Conservation (phyloP, 2,797 vertebrate species). For the Dendrocincla tyrannina region DNA sequence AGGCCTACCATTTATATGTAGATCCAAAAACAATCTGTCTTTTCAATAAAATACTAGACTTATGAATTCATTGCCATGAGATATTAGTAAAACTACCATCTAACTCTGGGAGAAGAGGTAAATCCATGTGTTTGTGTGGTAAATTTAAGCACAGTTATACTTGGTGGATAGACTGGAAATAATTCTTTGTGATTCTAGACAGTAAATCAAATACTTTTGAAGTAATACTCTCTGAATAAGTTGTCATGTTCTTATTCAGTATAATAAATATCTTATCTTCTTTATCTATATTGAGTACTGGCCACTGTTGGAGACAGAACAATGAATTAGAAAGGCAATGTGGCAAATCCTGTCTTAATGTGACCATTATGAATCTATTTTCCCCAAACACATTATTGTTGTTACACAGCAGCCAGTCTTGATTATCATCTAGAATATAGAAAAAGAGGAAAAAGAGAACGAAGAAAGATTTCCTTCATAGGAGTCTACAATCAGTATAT, state of each 20-base stretch:
- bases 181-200: not conserved
- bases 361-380: not conserved
- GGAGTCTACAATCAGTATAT: not conserved
- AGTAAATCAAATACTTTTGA: not conserved
- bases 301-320: not conserved
- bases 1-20: fast-evolving
- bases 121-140: not conserved
- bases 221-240: not conserved
- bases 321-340: not conserved
- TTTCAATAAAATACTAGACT: not conserved
- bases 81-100: not conserved
- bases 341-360: not conserved
- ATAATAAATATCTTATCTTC: not conserved
- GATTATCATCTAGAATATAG: not conserved
- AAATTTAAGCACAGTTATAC: not conserved
- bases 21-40: not conserved
- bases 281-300: not conserved
- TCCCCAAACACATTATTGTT: not conserved
- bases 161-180: not conserved
- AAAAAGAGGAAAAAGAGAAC: not conserved
- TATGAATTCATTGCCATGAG: not conserved
- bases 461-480: not conserved
- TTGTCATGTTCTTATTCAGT: not conserved
- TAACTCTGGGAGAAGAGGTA: not conserved
- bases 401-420: not conserved